Evolutionary conservation across 2,797 vertebrate species (phyloP).

Genomic region (Xerus rutilus): DNA sequence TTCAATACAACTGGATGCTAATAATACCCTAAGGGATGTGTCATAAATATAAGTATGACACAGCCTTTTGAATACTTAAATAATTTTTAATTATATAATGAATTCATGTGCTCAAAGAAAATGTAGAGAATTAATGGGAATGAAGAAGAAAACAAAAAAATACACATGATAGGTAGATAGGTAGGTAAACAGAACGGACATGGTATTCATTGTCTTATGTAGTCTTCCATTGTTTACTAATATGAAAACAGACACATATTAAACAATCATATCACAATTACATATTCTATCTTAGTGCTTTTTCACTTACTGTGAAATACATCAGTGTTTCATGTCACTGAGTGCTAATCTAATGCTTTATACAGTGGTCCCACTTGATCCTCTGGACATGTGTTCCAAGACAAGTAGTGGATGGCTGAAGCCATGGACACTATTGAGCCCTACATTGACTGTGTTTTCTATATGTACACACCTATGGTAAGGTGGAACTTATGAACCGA

Average conservation of each 20-base stretch:
- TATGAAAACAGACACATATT: background rate
- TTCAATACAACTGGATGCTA: background rate
- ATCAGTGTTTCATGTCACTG: background rate
- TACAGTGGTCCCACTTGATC: no score
- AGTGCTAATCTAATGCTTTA: background rate
- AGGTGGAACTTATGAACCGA: background rate
- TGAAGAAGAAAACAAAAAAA: background rate
- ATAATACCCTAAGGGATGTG: background rate
- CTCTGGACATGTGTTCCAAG: fast-evolving
- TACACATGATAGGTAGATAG: no score
- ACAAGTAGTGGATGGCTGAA: background rate
- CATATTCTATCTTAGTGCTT: background rate
- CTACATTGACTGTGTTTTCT: background rate
- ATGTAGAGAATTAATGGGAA: background rate
- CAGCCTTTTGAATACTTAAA: background rate
- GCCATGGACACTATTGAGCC: background rate
- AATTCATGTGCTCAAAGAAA: background rate
- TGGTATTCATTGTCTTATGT: background rate
- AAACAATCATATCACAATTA: background rate
- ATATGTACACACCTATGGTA: fast-evolving
- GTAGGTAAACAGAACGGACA: background rate
- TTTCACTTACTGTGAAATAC: background rate
- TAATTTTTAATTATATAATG: background rate
- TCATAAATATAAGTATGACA: background rate
- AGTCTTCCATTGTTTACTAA: background rate